Conservation (phyloP, 2,797 vertebrate genomes). For the Sparus aurata region DNA sequence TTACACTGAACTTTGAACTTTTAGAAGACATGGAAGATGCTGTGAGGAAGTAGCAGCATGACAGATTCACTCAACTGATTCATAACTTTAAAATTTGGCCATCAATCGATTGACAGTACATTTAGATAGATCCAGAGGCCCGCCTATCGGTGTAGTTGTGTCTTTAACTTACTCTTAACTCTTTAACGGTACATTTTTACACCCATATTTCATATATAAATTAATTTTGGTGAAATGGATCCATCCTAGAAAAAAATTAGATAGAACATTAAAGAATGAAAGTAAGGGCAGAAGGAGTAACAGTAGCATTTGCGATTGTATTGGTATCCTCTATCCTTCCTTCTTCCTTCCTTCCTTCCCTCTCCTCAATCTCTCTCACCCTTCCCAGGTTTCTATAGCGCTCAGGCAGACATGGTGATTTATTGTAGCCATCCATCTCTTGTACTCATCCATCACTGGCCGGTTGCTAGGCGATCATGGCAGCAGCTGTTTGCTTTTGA, state of each 20-base stretch:
- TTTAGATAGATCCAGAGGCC: too few relatives aligned
- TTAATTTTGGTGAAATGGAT: not conserved
- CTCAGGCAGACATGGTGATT: conserved; percentile 97
- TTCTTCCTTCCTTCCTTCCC: conserved; percentile 49
- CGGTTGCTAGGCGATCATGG: conserved; percentile 99
- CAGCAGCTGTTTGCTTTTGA: conserved; percentile 99
- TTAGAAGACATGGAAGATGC: too few relatives aligned
- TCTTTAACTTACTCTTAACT: too few relatives aligned
- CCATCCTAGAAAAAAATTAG: not conserved
- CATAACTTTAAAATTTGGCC: too few relatives aligned
- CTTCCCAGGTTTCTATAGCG: conserved; percentile 93
- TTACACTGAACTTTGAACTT: too few relatives aligned
- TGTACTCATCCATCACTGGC: conserved; percentile 98
- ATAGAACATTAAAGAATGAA: not conserved
- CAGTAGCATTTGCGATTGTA: conserved; percentile 28
- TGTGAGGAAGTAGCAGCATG: too few relatives aligned
- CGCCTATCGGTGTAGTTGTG: too few relatives aligned
- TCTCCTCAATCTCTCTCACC: conserved; percentile 80
- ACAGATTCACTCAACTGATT: too few relatives aligned
- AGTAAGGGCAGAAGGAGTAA: not conserved
- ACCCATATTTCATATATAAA: too few relatives aligned
- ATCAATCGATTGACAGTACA: too few relatives aligned
- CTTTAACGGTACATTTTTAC: too few relatives aligned
- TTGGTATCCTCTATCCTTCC: conserved; percentile 11
- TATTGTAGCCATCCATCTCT: conserved; percentile 99